phyloP scores from a whole-genome alignment of 92 coral and sea anemone species.

The Porites lobata region DNA sequence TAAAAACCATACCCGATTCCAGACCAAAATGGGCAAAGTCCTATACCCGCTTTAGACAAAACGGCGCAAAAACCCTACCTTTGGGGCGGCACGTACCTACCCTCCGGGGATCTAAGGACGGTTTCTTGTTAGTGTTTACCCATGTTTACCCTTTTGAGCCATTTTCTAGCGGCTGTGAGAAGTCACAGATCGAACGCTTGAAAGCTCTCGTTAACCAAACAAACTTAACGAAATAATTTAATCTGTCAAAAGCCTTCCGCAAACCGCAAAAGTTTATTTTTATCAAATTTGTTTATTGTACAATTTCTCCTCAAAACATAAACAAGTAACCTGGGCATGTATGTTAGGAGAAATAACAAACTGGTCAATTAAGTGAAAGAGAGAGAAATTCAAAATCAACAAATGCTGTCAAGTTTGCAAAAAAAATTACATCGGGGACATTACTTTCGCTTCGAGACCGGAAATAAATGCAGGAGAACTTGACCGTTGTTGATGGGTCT shows the following conservation, averaged over 20 bases:
- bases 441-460: too few species aligned
- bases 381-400: neutral
- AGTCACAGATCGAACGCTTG: slow-evolving; percentile 4
- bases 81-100: too few species aligned
- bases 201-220: slow-evolving; percentile 17
- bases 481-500: neutral
- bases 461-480: too few species aligned
- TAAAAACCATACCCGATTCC: too few species aligned
- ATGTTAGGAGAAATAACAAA: neutral
- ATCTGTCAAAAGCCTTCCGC: slow-evolving; percentile 41
- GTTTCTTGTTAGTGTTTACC: slow-evolving; percentile 12
- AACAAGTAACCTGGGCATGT: neutral
- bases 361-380: neutral
- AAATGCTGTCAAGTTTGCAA: neutral
- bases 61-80: too few species aligned
- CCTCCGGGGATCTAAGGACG: neutral
- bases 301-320: neutral
- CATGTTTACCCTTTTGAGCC: slow-evolving; percentile 13
- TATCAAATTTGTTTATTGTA: slow-evolving; percentile 3
- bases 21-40: neutral
- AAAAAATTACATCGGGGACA: neutral
- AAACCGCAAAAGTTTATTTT: slow-evolving; percentile 34
- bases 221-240: slow-evolving; percentile 25
- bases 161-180: neutral
- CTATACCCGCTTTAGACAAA: too few species aligned